Base-by-base conservation (phyloP, 1,140 invertebrate genomes). In the Protaetia brevitarsis region DNA sequence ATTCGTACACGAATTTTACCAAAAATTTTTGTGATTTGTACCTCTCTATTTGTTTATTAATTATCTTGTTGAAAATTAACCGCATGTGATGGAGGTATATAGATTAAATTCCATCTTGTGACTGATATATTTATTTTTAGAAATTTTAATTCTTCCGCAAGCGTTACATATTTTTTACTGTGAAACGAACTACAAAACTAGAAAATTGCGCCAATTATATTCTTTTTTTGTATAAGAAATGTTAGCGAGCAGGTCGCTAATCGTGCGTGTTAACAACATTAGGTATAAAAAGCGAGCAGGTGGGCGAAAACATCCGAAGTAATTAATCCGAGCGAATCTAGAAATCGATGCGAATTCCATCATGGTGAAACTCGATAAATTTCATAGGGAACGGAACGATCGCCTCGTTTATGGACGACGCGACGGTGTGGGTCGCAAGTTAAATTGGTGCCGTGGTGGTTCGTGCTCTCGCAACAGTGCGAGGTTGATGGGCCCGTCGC, bases 321-420 rank as follows among this genome's bases (percentile, higher is more conserved):
- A 37, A 37, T 37, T 37, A 37, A 37, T 37, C 34, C 34, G 34
- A 37, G 34, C 34, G 34, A 37, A 37, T 37, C 34, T 37, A 37
- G 34, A 37, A 37, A 37, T 37, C 34, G 34, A 37, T 37, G 34
- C 34, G 34, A 16, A 37, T 37, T 37, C 34, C 34, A 37, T 37
- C 34, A 37, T 37, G 34, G 34, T 37, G 34, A 37, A 37, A 37
- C 34, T 37, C 34, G 16, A 37, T 37, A 37, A 37, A 37, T 37
- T 37, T 37, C 34, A 37, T 37, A 37, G 34, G n/a, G n/a, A n/a
- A n/a, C n/a, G n/a, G 16, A 37, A 37, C 34, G 34, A 37, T 37
- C 34, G 34, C 34, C 34, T 37, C 34, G 34, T 10, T 37, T 37
- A 37, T 16, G n/a, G 34, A 37, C 34, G 34, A n/a, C 16, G 34